Evolutionary conservation across 2,888 invertebrate species (phyloP).

Genomic region (Crematogaster levior): DNA sequence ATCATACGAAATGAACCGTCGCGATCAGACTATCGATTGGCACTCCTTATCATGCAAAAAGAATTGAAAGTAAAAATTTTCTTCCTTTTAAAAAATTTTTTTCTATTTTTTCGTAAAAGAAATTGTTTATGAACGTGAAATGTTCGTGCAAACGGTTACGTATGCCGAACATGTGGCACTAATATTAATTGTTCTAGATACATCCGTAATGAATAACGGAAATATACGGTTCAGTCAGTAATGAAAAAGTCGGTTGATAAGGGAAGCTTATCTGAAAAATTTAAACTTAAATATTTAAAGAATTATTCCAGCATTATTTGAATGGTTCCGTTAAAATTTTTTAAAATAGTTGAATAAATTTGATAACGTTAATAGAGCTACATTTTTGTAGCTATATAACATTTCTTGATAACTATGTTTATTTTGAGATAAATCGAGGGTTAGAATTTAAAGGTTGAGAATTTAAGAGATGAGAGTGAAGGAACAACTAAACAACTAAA

Average conservation of each 20-base stretch:
- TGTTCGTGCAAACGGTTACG: background rate
- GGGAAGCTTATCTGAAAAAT: background rate
- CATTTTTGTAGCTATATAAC: too few species aligned
- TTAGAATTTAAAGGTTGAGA: background rate
- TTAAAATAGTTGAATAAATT: background rate
- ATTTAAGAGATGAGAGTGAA: background rate
- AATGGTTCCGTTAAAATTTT: background rate
- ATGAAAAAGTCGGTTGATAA: background rate
- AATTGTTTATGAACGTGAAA: background rate
- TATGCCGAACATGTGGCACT: background rate
- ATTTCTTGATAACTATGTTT: background rate
- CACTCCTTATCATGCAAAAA: background rate
- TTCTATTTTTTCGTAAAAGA: background rate
- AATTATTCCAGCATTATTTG: too few species aligned
- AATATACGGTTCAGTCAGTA: background rate
- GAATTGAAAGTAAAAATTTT: background rate
- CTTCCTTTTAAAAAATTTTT: background rate
- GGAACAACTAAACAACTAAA: background rate
- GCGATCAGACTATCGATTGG: conserved; percentile 4
- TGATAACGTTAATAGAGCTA: background rate
- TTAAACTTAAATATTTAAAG: background rate
- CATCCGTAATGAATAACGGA: background rate
- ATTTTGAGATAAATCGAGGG: background rate
- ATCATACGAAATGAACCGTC: background rate
- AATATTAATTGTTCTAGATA: background rate